Evolutionary conservation across 2,888 invertebrate genomes (phyloP).

Genomic region (Torymus tubicola): DNA sequence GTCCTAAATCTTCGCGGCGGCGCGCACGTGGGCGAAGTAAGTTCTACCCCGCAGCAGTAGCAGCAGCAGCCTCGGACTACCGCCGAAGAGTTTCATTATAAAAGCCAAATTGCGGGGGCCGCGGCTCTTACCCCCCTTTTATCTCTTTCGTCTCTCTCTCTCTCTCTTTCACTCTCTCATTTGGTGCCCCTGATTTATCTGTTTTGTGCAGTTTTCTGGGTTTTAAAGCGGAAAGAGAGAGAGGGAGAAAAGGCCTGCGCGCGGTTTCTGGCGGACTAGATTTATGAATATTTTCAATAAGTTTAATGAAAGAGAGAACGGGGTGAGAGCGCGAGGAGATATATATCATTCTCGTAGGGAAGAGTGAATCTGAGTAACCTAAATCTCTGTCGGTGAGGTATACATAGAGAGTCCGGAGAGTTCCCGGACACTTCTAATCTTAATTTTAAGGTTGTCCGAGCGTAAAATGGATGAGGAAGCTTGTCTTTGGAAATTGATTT

Average conservation of each 20-base stretch:
- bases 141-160: conserved; percentile 40
- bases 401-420: too few relatives aligned
- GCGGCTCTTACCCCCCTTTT: conserved; percentile 13
- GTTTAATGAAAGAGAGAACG: neutral
- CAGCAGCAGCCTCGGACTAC: neutral
- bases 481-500: too few relatives aligned
- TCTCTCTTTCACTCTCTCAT: neutral
- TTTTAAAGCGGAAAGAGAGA: too few relatives aligned
- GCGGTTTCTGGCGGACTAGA: neutral
- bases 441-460: too few relatives aligned
- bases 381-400: too few relatives aligned
- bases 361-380: too few relatives aligned
- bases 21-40: conserved; percentile 60
- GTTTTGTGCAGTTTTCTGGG: neutral
- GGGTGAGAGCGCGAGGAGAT: neutral
- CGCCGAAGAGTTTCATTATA: conserved; percentile 63
- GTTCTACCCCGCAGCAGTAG: too few relatives aligned
- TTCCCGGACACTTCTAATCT: too few relatives aligned
- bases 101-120: conserved; percentile 63
- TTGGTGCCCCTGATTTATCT: conserved; percentile 23
- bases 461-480: too few relatives aligned
- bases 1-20: conserved; percentile 64
- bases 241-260: too few relatives aligned
- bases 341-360: too few relatives aligned
- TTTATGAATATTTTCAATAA: neutral